A percentile compares a stretch with the other conserved stretches of the same genome.
These are phyloP conservation scores for Iphiclides podalirius DNA, from an alignment of 2,888 invertebrate species.

Conservation along the genomic window DNA sequence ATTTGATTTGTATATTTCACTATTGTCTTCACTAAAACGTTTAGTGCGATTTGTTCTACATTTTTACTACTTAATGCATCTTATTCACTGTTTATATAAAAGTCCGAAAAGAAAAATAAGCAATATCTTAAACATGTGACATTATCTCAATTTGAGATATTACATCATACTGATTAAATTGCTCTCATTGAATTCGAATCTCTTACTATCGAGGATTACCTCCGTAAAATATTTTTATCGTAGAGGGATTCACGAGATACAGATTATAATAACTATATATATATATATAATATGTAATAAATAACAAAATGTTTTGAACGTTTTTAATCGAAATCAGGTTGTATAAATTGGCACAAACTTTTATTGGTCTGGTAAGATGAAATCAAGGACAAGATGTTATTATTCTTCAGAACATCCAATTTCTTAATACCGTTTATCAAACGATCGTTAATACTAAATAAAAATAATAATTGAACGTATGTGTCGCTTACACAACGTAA, in stretches of 20 bases:
- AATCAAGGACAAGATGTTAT: too few relatives aligned
- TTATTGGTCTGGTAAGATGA: not conserved
- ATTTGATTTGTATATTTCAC: not conserved
- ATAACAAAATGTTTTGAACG: not conserved
- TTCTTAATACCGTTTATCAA: too few relatives aligned
- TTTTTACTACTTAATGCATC: too few relatives aligned
- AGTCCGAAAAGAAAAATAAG: not conserved
- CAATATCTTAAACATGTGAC: not conserved
- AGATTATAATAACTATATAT: too few relatives aligned
- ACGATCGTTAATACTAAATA: too few relatives aligned
- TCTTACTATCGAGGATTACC: not conserved
- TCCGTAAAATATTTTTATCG: not conserved
- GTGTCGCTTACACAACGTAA: too few relatives aligned
- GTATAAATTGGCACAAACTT: not conserved
- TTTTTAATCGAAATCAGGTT: not conserved
- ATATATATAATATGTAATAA: too few relatives aligned
- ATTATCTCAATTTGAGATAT: not conserved
- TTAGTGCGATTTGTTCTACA: constrained; percentile 20
- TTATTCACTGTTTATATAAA: not conserved
- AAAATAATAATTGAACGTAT: too few relatives aligned
- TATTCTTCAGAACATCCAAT: too few relatives aligned
- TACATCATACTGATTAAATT: not conserved
- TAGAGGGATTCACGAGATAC: too few relatives aligned
- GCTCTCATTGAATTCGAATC: not conserved
- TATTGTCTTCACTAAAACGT: not conserved